phyloP scores from a whole-genome alignment of 2,797 vertebrate species.

The Galagoides demidoff region DNA sequence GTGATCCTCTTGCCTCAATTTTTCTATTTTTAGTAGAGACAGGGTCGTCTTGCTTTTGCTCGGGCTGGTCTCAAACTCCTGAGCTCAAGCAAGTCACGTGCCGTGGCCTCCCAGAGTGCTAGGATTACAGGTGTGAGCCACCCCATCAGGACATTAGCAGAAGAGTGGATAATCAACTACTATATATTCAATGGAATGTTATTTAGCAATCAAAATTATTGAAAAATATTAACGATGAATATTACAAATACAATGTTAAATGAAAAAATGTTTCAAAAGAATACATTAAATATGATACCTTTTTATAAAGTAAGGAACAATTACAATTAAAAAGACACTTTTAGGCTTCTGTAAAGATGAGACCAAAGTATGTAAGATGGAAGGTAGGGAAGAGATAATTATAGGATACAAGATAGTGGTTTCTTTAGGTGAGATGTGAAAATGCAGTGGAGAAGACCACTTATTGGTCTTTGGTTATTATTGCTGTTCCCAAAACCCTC shows the following conservation, averaged over 20 bases:
- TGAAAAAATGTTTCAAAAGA: neutral
- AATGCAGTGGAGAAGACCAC: neutral
- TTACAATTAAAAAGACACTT: neutral
- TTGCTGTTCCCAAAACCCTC: neutral
- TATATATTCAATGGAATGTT: neutral
- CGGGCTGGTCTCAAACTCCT: too few relatives aligned
- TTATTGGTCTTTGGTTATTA: neutral
- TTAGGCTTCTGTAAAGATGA: neutral
- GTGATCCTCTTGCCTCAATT: too few relatives aligned
- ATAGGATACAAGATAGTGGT: neutral
- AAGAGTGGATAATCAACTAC: neutral
- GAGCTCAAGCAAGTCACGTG: too few relatives aligned
- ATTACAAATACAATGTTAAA: slow-evolving; percentile 10
- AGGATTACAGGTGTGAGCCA: too few relatives aligned
- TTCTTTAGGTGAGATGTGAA: neutral
- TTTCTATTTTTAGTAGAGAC: too few relatives aligned
- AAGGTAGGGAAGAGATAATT: neutral
- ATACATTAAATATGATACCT: neutral
- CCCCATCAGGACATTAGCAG: neutral
- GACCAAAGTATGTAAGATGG: neutral
- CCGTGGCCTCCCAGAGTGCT: too few relatives aligned
- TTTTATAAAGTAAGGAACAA: neutral
- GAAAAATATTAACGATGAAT: neutral
- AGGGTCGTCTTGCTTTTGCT: too few relatives aligned
- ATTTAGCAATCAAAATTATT: slow-evolving; percentile 12